Evolutionary conservation across 30 jellyfish, hydroid and myxozoan species (phyloP), one percentile per base, ranked within the genome.

Genomic region (Clytia hemisphaerica): DNA sequence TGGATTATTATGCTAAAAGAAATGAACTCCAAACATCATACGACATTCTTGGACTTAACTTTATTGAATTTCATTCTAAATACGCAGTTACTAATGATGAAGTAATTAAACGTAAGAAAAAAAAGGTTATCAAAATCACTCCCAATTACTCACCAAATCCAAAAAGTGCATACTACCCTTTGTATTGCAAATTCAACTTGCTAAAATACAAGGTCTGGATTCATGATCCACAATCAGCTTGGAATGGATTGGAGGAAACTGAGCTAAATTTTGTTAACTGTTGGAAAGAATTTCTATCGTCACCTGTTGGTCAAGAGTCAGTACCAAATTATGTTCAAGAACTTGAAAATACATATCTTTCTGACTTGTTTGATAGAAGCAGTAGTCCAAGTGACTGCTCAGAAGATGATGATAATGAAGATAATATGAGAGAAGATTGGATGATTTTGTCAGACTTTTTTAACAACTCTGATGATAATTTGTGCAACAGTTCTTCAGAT

Each of bases 1-100:
- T 58, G 19, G 85, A 73, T 57, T 45, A 27, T 10, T 73, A 73
- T 40, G 85, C 85, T 28, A 38, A 58, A 40, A 33, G 85, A 24
- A n/a, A 45, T 27, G 79, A 73, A 12, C 22, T 73, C 27, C 10
- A 22, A 22, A 14, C 66, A 14, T 30, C 57, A 12, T 15, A 10
- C 16, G 14, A 51, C 10, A 31, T 55, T 28, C 27, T 14, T 9
- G 70, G 58, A 27, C 37, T 42, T 48, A 73, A 73, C 37, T 48
- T 59, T 15, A 67, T 18, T 14, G 45, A 59, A 14, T 73, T 73
- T 32, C 80, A 47, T 73, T 73, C 85, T 12, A 27, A 58, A 21
- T 73, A 73, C 29, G 36, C 57, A 24, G 25, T 73, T 25, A 54
- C 34, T 28, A 58, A 73, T 16, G 85, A 70, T 16, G 27, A 26